Percentiles rank a stretch among this genome's conserved stretches.
Conservation (phyloP, 1,140 invertebrate genomes). For the Tyrophagus putrescentiae region DNA sequence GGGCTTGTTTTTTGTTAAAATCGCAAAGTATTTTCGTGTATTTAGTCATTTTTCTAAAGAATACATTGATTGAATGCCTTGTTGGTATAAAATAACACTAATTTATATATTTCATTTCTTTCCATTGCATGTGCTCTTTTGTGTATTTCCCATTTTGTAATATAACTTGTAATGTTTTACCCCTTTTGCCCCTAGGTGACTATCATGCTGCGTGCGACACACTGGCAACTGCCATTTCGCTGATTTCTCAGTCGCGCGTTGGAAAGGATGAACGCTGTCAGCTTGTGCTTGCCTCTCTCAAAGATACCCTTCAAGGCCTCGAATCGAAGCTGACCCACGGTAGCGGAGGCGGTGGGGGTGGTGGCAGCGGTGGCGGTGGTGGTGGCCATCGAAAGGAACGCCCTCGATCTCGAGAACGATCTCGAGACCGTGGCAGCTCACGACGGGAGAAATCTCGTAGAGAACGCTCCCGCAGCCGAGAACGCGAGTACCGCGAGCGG, state of each 20-base stretch:
- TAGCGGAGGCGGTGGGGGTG: too few species aligned
- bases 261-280: conserved; percentile 95
- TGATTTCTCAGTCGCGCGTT: conserved; percentile 97
- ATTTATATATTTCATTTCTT: neutral
- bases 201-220: conserved; percentile 96
- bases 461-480: conserved; percentile 49
- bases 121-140: too few species aligned
- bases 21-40: too few species aligned
- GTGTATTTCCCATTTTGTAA: too few species aligned
- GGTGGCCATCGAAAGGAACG: conserved; percentile 22
- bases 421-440: conserved; percentile 27
- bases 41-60: too few species aligned
- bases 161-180: too few species aligned
- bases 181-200: conserved; percentile 53
- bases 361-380: too few species aligned
- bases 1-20: too few species aligned
- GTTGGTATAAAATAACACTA: too few species aligned
- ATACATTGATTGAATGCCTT: too few species aligned
- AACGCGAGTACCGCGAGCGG: conserved; percentile 39
- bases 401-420: conserved; percentile 37
- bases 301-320: conserved; percentile 92
- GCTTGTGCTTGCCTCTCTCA: conserved; percentile 82
- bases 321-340: conserved; percentile 86
- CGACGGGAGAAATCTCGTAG: conserved; percentile 35
- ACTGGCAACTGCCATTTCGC: conserved; percentile 88